phyloP scores from a whole-genome alignment of 2,113 vertebrate species.

The Toxotes jaculatrix region DNA sequence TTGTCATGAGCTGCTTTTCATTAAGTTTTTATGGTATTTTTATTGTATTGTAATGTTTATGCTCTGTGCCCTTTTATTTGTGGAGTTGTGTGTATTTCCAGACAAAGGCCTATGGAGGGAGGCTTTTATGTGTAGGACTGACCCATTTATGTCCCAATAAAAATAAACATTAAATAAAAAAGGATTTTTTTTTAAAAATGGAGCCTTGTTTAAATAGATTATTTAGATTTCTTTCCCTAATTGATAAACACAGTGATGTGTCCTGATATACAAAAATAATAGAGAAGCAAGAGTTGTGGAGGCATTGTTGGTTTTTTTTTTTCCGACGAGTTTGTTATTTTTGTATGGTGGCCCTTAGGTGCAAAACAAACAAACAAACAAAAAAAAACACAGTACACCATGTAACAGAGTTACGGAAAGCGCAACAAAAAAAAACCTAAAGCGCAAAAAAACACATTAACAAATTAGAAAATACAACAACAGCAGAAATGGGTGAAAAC shows the following conservation, averaged over 20 bases:
- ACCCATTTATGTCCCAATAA: background rate
- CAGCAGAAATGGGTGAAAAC: background rate
- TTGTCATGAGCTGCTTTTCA: conserved; percentile 4
- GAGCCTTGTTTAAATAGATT: background rate
- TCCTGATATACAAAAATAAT: background rate
- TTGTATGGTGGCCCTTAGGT: background rate
- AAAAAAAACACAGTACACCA: background rate
- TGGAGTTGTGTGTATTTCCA: conserved; percentile 1
- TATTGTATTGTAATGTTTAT: conserved; percentile 17
- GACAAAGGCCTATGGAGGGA: background rate
- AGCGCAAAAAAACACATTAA: background rate
- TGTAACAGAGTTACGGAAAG: background rate
- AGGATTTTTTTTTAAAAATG: background rate
- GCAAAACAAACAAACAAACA: background rate
- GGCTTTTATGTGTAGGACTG: background rate
- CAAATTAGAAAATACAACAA: background rate
- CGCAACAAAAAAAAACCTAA: background rate
- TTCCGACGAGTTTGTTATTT: background rate
- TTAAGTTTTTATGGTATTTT: conserved; percentile 19
- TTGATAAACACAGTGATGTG: background rate
- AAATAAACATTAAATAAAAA: background rate
- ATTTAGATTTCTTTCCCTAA: background rate
- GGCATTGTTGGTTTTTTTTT: background rate
- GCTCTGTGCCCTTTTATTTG: conserved; percentile 1
- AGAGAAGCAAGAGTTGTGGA: background rate